Conservation (phyloP, 37 sponge, comb jelly and placozoan genomes). For the Beroe forskalii region DNA sequence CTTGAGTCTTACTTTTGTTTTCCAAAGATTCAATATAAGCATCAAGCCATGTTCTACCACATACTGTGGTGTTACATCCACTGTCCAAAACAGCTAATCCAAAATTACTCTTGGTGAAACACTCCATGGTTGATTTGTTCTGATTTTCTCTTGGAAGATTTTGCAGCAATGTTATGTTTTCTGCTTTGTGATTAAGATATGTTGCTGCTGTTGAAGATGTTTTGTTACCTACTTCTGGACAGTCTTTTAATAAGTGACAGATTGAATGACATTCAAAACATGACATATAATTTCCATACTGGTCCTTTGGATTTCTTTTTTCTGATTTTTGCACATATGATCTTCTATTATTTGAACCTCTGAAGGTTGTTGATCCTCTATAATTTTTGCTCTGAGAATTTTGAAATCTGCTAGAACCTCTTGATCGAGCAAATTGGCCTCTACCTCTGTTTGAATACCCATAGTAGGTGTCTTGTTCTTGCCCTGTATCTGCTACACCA, state of each 20-base stretch:
- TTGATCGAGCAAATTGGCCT: no score
- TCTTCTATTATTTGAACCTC: no score
- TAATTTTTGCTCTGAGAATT: no score
- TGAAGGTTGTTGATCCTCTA: no score
- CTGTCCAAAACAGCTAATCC: background rate
- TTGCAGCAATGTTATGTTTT: background rate
- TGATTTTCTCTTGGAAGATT: background rate
- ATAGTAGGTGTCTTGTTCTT: no score
- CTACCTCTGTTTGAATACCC: no score
- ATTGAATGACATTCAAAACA: background rate
- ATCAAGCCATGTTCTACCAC: background rate
- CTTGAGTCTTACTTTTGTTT: background rate
- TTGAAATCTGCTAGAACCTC: no score
- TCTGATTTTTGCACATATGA: background rate
- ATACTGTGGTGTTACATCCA: background rate
- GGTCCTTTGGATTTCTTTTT: background rate
- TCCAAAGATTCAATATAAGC: background rate
- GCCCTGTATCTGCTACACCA: no score
- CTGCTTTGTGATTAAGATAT: background rate
- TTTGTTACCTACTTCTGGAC: background rate
- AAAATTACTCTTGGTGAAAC: background rate
- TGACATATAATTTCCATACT: background rate
- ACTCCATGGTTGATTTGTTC: background rate
- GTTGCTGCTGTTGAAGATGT: background rate
- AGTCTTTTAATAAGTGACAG: background rate